Conservation (phyloP, 2,797 vertebrate genomes). For the Tachyglossus aculeatus region DNA sequence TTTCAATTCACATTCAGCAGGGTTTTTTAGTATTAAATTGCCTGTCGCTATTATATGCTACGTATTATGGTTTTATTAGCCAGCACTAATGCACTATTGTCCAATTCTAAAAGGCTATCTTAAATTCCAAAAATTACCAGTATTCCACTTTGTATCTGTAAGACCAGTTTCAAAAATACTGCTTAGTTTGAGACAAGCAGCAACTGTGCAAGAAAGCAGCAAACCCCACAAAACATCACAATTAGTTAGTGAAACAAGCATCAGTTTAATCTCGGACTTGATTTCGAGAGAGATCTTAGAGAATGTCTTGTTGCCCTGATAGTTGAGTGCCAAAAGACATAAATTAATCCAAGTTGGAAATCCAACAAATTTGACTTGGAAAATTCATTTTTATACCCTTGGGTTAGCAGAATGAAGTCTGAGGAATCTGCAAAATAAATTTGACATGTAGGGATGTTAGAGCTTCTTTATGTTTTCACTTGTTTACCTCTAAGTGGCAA, state of each 20-base stretch:
- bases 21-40: no score
- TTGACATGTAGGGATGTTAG: background rate
- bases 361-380: constrained; percentile 41
- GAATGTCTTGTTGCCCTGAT: constrained; percentile 35
- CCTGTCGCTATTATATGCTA: no score
- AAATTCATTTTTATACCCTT: constrained; percentile 22
- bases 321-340: constrained; percentile 10
- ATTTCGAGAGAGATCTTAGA: constrained; percentile 41
- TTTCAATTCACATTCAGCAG: no score
- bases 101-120: no score
- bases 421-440: constrained; percentile 29
- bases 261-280: constrained; percentile 36
- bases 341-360: constrained; percentile 41
- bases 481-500: constrained; percentile 14
- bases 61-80: no score
- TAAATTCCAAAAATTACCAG: no score
- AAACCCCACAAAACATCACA: background rate
- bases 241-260: background rate
- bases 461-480: constrained; percentile 26
- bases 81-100: no score
- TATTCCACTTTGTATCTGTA: no score
- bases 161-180: no score
- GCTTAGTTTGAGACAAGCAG: background rate
- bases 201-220: background rate
- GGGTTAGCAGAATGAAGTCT: constrained; percentile 17